Evolutionary conservation across 2,113 vertebrate genomes (phyloP).

Genomic region (Meleagris gallopavo): DNA sequence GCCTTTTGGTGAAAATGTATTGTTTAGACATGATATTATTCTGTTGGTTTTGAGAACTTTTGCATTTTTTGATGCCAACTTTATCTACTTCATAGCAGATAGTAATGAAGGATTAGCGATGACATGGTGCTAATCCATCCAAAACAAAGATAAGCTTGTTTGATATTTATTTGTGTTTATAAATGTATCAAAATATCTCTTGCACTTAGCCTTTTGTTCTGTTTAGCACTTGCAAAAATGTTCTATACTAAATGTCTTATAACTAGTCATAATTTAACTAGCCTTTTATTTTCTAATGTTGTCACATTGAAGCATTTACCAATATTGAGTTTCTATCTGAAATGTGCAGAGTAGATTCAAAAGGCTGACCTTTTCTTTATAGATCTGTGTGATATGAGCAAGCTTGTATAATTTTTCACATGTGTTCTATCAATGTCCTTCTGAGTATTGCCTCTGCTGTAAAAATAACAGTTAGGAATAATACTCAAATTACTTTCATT

Average conservation of each 20-base stretch:
- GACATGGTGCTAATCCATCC: neutral
- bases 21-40: neutral
- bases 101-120: neutral
- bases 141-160: neutral
- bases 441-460: neutral
- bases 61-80: neutral
- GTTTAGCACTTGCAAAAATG: neutral
- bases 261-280: neutral
- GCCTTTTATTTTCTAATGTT: neutral
- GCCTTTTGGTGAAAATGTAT: neutral
- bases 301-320: neutral
- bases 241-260: neutral
- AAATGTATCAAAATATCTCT: neutral
- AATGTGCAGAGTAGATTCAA: neutral
- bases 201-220: neutral
- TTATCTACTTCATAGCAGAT: neutral
- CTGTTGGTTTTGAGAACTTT: neutral
- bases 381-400: neutral
- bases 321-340: neutral
- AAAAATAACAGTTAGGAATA: constrained; percentile 20
- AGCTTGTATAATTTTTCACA: constrained; percentile 13
- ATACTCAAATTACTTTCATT: neutral
- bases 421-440: neutral
- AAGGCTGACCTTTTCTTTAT: neutral
- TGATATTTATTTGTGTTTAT: neutral